Evolutionary conservation across 2,113 vertebrate genomes (phyloP), one percentile per base, ranked within the genome.

Genomic region (Leucopsar rothschildi): DNA sequence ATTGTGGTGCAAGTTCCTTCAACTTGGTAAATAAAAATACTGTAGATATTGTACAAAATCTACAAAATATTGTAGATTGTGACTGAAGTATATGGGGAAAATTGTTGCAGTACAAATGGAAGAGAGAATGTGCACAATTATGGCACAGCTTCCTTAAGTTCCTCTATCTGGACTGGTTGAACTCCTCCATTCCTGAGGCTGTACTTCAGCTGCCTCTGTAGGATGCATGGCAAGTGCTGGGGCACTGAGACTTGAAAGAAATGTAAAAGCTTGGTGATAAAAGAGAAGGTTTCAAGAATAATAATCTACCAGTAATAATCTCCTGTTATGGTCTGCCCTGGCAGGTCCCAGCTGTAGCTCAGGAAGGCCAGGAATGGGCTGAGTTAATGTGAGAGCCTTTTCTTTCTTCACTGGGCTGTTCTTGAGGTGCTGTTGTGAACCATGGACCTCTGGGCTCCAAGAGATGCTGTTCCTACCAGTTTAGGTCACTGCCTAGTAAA

Each of bases 1-100:
- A 98, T 99, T 47, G 98, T 99, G 93, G 99, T 99, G 93, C 99
- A 99, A 97, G 99, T 99, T 90, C 99, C 99, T 9, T 99, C 99
- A 71, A 99, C 99, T 86, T 99, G 99, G 99, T 99, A 98, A 98
- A 18, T 96, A 92, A 84, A 88, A 45, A n/a, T 60, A 33, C 29
- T 53, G 15, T 57, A 42, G 40, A 42, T 42, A 42, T 15, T 42
- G 40, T 42, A 42, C 40, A 42, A 42, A 42, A 42, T 42, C 40
- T 42, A 42, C 40, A 42, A 42, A 42, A 42, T 42, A 5, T 27
- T 92, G 33, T 18, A 70, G 42, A 49, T 88, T 19, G 5, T 82
- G 72, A 29, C 39, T 75, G 61, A 47, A 68, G 11, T 42, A 17
- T 1, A 12, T 17, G 24, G 79, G 25, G 66, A 25, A 5, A 39